phyloP scores from a whole-genome alignment of 2,888 invertebrate species.

The Aquatica leii region DNA sequence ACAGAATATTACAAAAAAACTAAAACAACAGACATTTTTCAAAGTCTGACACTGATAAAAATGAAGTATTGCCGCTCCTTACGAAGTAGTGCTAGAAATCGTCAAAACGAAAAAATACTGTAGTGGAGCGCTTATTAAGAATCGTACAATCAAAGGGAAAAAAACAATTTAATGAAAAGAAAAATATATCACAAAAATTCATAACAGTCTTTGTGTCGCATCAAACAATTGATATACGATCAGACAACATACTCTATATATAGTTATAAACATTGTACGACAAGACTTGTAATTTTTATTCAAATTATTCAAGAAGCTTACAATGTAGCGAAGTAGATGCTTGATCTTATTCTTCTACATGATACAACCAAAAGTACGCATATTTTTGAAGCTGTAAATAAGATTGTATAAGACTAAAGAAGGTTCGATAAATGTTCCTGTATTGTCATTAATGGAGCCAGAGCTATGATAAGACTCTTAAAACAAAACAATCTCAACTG shows the following conservation, averaged over 20 bases:
- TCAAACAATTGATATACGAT: too few species aligned
- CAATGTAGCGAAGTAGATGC: background rate
- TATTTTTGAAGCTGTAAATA: background rate
- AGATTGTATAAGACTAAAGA: background rate
- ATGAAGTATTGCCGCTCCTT: too few species aligned
- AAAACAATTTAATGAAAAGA: background rate
- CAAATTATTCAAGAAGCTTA: background rate
- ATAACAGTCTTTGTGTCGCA: too few species aligned
- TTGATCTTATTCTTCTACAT: background rate
- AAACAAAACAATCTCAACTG: conserved; percentile 7
- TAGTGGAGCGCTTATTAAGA: too few species aligned
- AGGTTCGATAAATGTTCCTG: conserved; percentile 1
- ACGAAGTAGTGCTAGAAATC: too few species aligned
- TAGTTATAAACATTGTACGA: too few species aligned
- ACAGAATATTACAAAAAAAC: too few species aligned
- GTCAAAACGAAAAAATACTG: too few species aligned
- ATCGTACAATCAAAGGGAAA: background rate
- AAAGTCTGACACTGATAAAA: too few species aligned
- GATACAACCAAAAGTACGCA: background rate
- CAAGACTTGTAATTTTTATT: background rate
- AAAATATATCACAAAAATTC: too few species aligned
- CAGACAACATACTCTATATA: too few species aligned
- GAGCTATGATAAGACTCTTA: background rate
- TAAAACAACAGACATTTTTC: too few species aligned
- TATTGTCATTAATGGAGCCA: background rate